phyloP scores from a whole-genome alignment of 2,797 vertebrate genomes.

The Rhabdophis nuchalis region DNA sequence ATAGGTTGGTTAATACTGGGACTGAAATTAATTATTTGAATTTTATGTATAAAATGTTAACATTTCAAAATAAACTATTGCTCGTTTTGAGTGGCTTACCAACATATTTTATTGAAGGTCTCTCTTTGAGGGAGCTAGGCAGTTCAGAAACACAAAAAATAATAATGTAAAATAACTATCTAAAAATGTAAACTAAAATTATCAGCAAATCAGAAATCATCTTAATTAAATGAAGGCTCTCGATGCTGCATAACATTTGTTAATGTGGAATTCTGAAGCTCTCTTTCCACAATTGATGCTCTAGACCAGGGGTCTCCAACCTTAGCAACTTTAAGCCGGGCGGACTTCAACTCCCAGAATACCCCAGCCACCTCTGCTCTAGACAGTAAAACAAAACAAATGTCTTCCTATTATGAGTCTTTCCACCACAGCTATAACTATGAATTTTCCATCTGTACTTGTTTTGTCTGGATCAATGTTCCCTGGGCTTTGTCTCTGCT shows the following conservation, averaged over 20 bases:
- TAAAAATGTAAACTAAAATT: neutral
- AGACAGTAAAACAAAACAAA: neutral
- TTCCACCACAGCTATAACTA: constrained; percentile 3
- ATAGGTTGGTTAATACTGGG: neutral
- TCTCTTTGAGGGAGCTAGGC: neutral
- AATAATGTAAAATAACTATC: neutral
- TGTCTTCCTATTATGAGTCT: constrained; percentile 10
- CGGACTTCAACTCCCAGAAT: no score
- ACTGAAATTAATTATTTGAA: neutral
- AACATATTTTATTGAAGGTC: neutral
- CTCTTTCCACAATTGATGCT: neutral
- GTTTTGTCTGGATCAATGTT: constrained; percentile 1
- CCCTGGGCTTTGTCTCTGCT: neutral
- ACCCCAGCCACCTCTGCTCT: no score
- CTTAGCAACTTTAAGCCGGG: no score
- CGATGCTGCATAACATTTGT: neutral
- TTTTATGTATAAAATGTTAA: neutral
- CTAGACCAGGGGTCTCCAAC: no score
- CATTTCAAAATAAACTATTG: neutral
- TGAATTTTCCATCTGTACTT: constrained; percentile 13
- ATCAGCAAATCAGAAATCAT: neutral
- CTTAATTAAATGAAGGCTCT: neutral
- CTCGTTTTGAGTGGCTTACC: neutral
- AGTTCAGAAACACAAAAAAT: neutral
- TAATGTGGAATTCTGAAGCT: neutral